Evolutionary conservation across 1,140 invertebrate species (phyloP).

Genomic region (Tribolium castaneum): DNA sequence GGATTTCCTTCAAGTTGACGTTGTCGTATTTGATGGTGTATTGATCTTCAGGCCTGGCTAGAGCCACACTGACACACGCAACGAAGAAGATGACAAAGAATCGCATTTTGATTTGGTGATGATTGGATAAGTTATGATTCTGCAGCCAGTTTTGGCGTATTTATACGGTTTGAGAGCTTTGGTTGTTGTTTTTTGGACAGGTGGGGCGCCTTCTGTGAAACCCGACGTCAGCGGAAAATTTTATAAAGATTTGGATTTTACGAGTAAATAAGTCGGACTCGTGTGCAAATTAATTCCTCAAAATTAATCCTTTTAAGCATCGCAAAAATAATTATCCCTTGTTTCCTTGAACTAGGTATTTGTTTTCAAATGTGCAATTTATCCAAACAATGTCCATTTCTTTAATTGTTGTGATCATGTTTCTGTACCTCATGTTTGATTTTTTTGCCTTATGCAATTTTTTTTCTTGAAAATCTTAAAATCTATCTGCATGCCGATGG

Average conservation of each 20-base stretch:
- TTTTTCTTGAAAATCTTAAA: too few species aligned
- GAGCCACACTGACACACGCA: slow-evolving; percentile 11
- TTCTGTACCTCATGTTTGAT: too few species aligned
- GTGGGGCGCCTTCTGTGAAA: neutral
- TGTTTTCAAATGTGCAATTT: too few species aligned
- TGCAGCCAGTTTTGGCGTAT: neutral
- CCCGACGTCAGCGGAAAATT: slow-evolving; percentile 6
- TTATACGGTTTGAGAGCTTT: neutral
- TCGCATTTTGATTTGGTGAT: slow-evolving; percentile 8
- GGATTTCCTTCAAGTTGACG: slow-evolving; percentile 67
- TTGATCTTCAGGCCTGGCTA: slow-evolving; percentile 54
- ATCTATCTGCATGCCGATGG: too few species aligned
- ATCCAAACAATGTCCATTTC: too few species aligned
- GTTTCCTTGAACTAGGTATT: too few species aligned
- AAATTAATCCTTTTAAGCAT: too few species aligned
- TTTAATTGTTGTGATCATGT: too few species aligned
- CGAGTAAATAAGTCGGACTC: neutral
- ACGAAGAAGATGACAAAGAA: neutral
- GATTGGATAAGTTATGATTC: neutral
- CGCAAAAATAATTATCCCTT: too few species aligned
- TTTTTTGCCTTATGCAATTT: too few species aligned
- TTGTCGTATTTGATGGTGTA: slow-evolving; percentile 70
- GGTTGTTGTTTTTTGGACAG: neutral
- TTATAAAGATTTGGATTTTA: neutral
- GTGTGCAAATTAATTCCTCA: neutral